These are phyloP conservation scores for Seira ritae DNA, from an alignment of 2,888 invertebrate genomes.

Conservation along the genomic window DNA sequence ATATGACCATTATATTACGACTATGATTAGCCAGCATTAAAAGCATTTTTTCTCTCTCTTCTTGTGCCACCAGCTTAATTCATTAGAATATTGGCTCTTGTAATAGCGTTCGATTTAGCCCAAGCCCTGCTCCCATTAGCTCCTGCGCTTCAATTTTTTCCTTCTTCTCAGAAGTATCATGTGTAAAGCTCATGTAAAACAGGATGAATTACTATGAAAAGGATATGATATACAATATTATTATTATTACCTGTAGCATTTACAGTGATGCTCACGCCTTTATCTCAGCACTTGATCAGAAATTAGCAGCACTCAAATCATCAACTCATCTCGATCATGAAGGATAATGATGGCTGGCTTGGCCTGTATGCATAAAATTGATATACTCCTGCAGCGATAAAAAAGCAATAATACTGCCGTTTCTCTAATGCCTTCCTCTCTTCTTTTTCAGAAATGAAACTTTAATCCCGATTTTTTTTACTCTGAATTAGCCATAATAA, in stretches of 20 bases:
- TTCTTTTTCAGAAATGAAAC: no score
- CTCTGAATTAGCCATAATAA: no score
- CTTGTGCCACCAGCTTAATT: constrained; percentile 40
- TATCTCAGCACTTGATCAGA: constrained; percentile 63
- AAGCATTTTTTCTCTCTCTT: constrained; percentile 7
- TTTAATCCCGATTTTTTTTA: no score
- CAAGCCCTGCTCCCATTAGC: constrained; percentile 22
- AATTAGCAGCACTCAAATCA: constrained; percentile 36
- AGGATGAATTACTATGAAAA: constrained; percentile 17
- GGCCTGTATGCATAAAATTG: no score
- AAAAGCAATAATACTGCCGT: no score
- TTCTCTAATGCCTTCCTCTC: no score
- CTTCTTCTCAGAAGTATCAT: no score
- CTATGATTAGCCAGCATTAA: constrained; percentile 12
- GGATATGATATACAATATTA: no score
- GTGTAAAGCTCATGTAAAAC: constrained; percentile 19
- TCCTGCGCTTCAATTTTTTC: constrained; percentile 4
- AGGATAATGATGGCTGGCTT: no score
- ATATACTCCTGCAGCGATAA: no score
- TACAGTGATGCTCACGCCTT: constrained; percentile 48
- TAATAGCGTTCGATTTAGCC: constrained; percentile 49
- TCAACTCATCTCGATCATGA: constrained; percentile 31
- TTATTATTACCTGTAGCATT: no score
- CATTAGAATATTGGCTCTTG: constrained; percentile 58
- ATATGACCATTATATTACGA: constrained; percentile 48